A percentile compares a stretch with the other conserved stretches of the same genome.
phyloP scores from a whole-genome alignment of 2,888 invertebrate species.

The Cylindroiulus punctatus region DNA sequence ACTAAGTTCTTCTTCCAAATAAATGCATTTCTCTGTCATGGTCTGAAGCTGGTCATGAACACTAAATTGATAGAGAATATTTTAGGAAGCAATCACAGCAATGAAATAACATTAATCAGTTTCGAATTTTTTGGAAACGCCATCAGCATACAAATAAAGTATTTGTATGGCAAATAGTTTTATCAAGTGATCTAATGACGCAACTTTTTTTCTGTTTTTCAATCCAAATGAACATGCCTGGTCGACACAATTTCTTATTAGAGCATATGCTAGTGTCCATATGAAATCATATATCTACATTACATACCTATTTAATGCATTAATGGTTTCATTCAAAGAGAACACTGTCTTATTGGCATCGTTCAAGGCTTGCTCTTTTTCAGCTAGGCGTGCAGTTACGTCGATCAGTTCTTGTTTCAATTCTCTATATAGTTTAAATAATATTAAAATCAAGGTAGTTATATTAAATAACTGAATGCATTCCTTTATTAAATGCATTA shows the following conservation, averaged over 20 bases:
- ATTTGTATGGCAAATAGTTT: too few relatives aligned
- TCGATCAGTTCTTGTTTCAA: constrained; percentile 38
- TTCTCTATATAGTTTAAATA: constrained; percentile 23
- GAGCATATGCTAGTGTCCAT: too few relatives aligned
- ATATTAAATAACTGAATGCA: not conserved
- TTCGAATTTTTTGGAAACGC: too few relatives aligned
- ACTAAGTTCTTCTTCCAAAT: constrained; percentile 50
- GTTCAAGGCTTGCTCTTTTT: constrained; percentile 33
- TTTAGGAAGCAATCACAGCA: too few relatives aligned
- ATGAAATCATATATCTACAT: not conserved
- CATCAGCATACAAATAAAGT: too few relatives aligned
- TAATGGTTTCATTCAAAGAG: not conserved
- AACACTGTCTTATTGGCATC: not conserved
- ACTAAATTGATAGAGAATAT: not conserved
- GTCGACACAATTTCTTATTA: not conserved
- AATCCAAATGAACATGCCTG: not conserved
- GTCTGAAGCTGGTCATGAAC: not conserved
- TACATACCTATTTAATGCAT: constrained; percentile 42
- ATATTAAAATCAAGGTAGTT: not conserved
- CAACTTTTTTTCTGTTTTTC: not conserved
- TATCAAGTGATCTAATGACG: too few relatives aligned
- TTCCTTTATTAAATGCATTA: not conserved
- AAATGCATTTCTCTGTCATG: constrained; percentile 31
- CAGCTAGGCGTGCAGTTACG: not conserved
- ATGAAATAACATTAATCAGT: too few relatives aligned